Evolutionary conservation across 2,797 vertebrate species (phyloP), one percentile per base, ranked within the genome.

Genomic region (Scolopax rusticola): DNA sequence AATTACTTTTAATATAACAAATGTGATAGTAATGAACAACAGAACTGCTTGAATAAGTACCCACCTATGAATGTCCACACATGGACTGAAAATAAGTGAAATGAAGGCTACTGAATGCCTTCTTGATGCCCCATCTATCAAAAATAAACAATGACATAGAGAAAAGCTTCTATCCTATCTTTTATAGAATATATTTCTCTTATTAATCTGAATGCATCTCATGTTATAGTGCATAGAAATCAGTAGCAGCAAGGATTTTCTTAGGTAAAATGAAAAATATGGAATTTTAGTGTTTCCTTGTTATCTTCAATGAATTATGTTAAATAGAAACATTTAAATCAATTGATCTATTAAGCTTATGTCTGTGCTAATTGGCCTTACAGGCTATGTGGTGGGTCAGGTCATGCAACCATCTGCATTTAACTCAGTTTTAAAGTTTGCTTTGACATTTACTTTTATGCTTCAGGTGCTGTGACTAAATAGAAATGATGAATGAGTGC

Each of bases 361-460:
- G 1, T 36, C 64, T 83, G 5, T 57, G 21, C 14, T 93, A 76
- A 76, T 12, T 84, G 70, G 30, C n/a, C 56, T 91, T n/a, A 78
- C 33, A 87, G 48, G 32, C 36, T 87, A 51, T 0, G 3, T 82
- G 33, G 61, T 83, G 27, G 50, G 43, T 81, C 59, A 91, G 76
- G 80, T 94, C 67, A 60, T 21, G 11, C 4, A 95, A 64, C 45
- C 57, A 68, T 45, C 56, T 91, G 57, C 33, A 57, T 70, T 90
- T 93, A 91, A 88, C 56, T 74, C 56, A 30, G 25, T 69, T 93
- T 69, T 93, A 88, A 93, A 93, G 64, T 97, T 95, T 95, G 28
- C 83, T 91, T 91, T 95, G 93, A 91, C 87, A 94, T 96, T 96
- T 91, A 73, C 77, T 94, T 95, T 95, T 94, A 95, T 70, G 80